Conservation (phyloP, 2,888 invertebrate species). For the Chrysopilus asiliformis region DNA sequence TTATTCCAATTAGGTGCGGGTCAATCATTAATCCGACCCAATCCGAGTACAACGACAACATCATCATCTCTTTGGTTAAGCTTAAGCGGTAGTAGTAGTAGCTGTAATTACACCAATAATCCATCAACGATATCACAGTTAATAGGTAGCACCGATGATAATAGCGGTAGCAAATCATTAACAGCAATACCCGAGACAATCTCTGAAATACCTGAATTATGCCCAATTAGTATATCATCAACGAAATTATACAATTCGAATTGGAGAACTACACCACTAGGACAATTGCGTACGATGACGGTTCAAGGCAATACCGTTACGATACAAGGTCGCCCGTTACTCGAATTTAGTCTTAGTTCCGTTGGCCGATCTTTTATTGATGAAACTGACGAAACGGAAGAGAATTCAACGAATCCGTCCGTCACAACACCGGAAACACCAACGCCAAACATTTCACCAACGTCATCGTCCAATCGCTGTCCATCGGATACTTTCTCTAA, state of each 20-base stretch:
- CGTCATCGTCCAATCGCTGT: conserved; percentile 32
- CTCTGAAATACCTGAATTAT: conserved; percentile 16
- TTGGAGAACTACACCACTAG: conserved; percentile 8
- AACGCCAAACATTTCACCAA: conserved; percentile 47
- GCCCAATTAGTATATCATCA: neutral
- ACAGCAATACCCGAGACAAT: conserved; percentile 33
- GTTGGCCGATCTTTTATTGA: conserved; percentile 36
- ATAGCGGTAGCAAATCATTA: conserved; percentile 29
- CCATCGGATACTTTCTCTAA: conserved; percentile 48
- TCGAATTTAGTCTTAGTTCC: conserved; percentile 34
- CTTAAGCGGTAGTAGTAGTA: conserved; percentile 25
- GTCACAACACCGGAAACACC: conserved; percentile 52
- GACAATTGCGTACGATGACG: neutral
- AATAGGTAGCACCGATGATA: conserved; percentile 7
- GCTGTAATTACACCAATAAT: neutral
- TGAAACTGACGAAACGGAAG: conserved; percentile 22
- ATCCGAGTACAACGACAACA: too few relatives aligned
- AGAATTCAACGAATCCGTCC: conserved; percentile 20
- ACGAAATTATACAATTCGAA: neutral
- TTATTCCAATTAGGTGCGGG: too few relatives aligned
- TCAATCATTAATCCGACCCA: neutral
- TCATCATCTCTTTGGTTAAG: conserved; percentile 23
- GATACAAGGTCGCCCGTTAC: conserved; percentile 19
- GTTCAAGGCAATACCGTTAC: neutral
- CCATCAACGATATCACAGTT: neutral